These are phyloP conservation scores for Climacteris rufus DNA, from an alignment of 2,113 vertebrate species.

Conservation along the genomic window DNA sequence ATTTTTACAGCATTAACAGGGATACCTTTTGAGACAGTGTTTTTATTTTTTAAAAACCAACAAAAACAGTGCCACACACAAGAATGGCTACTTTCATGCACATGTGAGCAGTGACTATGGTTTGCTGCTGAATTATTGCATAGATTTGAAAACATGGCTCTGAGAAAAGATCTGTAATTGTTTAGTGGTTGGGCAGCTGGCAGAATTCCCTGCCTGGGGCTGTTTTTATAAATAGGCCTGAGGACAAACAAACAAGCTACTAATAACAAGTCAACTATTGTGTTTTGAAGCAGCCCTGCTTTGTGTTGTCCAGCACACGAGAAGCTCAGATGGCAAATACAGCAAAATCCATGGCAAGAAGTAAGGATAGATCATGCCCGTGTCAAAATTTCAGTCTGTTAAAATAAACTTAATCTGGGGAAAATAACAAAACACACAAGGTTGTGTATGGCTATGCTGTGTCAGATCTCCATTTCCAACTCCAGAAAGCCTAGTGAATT, in stretches of 20 bases:
- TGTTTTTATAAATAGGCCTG: constrained; percentile 62
- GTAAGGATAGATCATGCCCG: not conserved
- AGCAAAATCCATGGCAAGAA: not conserved
- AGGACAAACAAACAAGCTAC: constrained; percentile 67
- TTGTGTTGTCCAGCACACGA: not conserved
- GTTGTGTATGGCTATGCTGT: not conserved
- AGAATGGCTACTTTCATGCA: not conserved
- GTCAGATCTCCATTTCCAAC: not conserved
- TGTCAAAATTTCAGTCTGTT: not conserved
- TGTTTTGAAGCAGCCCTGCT: constrained; percentile 15
- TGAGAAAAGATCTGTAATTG: constrained; percentile 45
- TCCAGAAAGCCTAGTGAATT: not conserved
- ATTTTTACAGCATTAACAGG: not conserved
- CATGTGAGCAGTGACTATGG: not conserved
- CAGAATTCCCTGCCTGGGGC: constrained; percentile 46
- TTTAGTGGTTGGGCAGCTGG: constrained; percentile 46
- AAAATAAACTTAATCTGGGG: not conserved
- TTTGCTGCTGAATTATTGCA: constrained; percentile 19
- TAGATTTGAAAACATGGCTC: not conserved
- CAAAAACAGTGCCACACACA: not conserved
- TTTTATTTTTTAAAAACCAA: not conserved
- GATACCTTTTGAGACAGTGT: not conserved
- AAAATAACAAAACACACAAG: not conserved
- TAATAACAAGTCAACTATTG: constrained; percentile 25
- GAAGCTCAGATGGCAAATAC: not conserved